phyloP scores from a whole-genome alignment of 2,797 vertebrate genomes.

The Hypotaenidia philippensis region DNA sequence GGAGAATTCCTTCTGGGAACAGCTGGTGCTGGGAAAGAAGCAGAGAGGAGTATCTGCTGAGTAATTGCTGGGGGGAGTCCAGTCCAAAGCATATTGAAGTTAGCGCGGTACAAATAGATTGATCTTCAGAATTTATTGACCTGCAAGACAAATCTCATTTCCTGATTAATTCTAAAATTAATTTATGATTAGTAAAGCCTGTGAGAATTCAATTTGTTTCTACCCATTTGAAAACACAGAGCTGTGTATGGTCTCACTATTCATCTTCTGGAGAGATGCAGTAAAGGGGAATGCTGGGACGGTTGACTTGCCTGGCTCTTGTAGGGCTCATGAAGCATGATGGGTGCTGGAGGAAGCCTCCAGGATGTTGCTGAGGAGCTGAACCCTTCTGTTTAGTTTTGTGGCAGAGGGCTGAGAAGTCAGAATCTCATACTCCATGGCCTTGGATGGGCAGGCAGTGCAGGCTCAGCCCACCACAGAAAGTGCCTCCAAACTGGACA shows the following conservation, averaged over 20 bases:
- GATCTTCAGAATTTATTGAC: not conserved
- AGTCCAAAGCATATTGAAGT: not conserved
- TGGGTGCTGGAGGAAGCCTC: not conserved
- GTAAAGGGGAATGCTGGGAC: not conserved
- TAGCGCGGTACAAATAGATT: not conserved
- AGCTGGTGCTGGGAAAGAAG: slow-evolving; percentile 13
- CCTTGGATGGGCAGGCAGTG: not conserved
- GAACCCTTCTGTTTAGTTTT: not conserved
- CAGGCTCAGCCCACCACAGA: not conserved
- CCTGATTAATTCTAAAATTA: not conserved
- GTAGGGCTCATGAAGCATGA: not conserved
- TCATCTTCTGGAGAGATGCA: not conserved
- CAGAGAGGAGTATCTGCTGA: slow-evolving; percentile 16
- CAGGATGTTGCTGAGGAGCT: not conserved
- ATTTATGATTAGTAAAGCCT: slow-evolving; percentile 1
- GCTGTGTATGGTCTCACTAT: not conserved
- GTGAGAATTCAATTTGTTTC: not conserved
- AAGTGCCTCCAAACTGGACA: not conserved
- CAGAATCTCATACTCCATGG: not conserved
- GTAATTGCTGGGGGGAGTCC: not conserved
- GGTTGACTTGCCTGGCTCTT: not conserved
- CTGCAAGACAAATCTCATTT: not conserved
- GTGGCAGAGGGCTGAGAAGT: not conserved
- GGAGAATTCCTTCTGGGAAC: slow-evolving; percentile 22
- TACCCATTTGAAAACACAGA: not conserved